These are phyloP conservation scores for Myoxocephalus aenaeus DNA, from an alignment of 2,797 vertebrate genomes.

Conservation along the genomic window DNA sequence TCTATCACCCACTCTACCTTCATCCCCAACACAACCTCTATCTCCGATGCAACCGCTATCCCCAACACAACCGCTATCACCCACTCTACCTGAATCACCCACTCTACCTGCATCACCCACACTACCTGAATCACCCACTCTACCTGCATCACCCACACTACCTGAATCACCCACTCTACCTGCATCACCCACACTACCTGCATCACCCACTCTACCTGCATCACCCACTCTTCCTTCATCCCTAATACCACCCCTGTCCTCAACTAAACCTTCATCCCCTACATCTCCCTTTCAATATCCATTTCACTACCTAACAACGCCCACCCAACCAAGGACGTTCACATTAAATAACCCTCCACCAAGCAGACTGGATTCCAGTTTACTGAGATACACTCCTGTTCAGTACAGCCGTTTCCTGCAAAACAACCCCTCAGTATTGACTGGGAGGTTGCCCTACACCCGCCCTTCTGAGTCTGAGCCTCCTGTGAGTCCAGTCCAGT, in stretches of 20 bases:
- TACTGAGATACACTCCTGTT: slow-evolving; percentile 80
- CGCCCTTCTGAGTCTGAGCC: slow-evolving; percentile 25
- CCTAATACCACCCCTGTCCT: neutral
- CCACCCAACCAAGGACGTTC: slow-evolving; percentile 54
- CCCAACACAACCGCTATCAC: slow-evolving; percentile 12
- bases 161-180: slow-evolving; percentile 20
- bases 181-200: slow-evolving; percentile 1
- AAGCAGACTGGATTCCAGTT: slow-evolving; percentile 82
- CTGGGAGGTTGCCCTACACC: slow-evolving; percentile 25
- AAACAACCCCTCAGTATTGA: slow-evolving; percentile 30
- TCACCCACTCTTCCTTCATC: neutral
- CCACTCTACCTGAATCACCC: too few relatives aligned
- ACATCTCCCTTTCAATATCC: slow-evolving; percentile 35
- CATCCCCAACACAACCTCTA: neutral
- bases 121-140: neutral
- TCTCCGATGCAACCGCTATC: neutral
- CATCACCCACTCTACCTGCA: neutral
- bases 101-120: neutral
- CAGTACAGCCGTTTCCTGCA: slow-evolving; percentile 81
- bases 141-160: slow-evolving; percentile 24
- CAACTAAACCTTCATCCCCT: neutral
- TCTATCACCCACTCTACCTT: slow-evolving; percentile 19
- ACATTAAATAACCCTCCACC: slow-evolving; percentile 54
- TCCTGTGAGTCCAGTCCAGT: slow-evolving; percentile 27
- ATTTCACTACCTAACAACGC: slow-evolving; percentile 36